phyloP scores from a whole-genome alignment of 1,140 invertebrate species.

The Drosophila mayri region DNA sequence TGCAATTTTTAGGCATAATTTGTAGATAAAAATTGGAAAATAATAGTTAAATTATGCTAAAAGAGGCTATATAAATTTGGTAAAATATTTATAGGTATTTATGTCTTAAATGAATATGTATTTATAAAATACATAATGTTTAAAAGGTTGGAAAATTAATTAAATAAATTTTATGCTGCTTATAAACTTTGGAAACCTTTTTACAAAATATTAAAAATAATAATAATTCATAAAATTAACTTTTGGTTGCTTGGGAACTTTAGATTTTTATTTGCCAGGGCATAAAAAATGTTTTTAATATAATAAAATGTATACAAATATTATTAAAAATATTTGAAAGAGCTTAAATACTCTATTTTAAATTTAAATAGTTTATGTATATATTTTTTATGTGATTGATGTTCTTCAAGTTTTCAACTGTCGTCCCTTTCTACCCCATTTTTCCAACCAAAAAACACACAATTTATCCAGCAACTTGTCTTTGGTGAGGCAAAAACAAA shows the following conservation, averaged over 20 bases:
- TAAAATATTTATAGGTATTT: background rate
- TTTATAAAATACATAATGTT: too few relatives aligned
- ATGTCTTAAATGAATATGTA: too few relatives aligned
- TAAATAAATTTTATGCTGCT: too few relatives aligned
- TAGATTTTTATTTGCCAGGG: background rate
- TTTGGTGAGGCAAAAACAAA: constrained; percentile 49
- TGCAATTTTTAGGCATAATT: background rate
- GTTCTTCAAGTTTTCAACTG: too few relatives aligned
- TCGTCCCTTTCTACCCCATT: too few relatives aligned
- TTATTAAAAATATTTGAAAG: background rate
- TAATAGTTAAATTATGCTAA: background rate
- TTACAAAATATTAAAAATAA: too few relatives aligned
- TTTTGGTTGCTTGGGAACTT: background rate
- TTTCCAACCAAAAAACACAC: too few relatives aligned
- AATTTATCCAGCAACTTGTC: background rate
- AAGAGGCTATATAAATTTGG: background rate
- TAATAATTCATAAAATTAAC: background rate
- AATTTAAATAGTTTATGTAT: too few relatives aligned
- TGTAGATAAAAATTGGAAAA: too few relatives aligned
- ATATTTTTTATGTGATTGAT: too few relatives aligned
- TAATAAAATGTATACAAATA: background rate
- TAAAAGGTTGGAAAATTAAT: too few relatives aligned
- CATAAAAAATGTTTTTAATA: background rate
- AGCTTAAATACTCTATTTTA: too few relatives aligned
- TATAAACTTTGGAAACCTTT: background rate